These are phyloP conservation scores for Metacarcinus magister DNA, from an alignment of 2,888 invertebrate species.

Conservation along the genomic window DNA sequence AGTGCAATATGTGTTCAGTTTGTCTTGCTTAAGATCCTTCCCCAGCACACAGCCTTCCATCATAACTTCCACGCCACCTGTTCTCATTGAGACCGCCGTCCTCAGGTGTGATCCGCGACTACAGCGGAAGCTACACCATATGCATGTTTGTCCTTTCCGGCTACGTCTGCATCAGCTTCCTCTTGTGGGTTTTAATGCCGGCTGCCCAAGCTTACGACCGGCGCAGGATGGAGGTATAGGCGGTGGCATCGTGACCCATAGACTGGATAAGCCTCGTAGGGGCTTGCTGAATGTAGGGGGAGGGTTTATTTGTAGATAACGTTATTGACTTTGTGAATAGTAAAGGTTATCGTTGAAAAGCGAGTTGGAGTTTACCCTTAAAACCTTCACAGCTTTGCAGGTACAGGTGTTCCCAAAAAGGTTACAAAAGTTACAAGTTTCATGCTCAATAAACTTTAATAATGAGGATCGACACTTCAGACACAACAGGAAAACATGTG, in stretches of 20 bases:
- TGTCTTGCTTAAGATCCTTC: neutral
- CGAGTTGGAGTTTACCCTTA: neutral
- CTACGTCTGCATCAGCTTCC: slow-evolving; percentile 86
- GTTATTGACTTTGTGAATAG: neutral
- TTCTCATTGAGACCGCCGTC: neutral
- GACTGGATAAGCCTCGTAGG: neutral
- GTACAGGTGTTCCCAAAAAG: neutral
- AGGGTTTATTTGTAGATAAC: neutral
- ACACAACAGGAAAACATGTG: neutral
- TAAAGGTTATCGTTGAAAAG: neutral
- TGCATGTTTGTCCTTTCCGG: slow-evolving; percentile 89
- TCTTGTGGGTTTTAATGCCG: slow-evolving; percentile 80
- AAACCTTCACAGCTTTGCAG: neutral
- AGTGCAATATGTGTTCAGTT: neutral
- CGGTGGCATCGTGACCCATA: neutral
- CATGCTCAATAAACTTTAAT: neutral
- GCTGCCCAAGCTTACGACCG: slow-evolving; percentile 67
- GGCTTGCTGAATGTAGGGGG: neutral
- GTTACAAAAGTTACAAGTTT: neutral
- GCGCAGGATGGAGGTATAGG: neutral
- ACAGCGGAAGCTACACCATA: slow-evolving; percentile 87
- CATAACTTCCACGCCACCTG: neutral
- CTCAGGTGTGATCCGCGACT: slow-evolving; percentile 89
- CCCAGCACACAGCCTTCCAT: neutral
- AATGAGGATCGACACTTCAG: neutral